Base-by-base conservation (phyloP, 2,113 vertebrate species). In the Pelusios castaneus region DNA sequence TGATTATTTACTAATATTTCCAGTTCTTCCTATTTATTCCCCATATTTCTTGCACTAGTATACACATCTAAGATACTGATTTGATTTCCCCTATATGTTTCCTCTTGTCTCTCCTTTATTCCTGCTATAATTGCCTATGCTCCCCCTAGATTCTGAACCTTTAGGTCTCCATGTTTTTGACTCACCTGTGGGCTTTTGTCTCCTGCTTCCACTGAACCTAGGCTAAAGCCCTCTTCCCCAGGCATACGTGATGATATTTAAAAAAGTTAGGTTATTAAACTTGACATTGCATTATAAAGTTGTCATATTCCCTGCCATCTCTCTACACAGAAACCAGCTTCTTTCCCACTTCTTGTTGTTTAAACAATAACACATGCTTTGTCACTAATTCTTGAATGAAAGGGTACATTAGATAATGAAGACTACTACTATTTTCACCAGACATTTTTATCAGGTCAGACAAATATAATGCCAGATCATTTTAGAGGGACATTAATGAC, bases 361-460 rank as follows among this genome's bases (percentile, higher is more conserved):
- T 77, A 84, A 95, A 45, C 73, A 94, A 92, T 34, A 93, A 87
- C 82, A 83, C 0, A 41, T 21, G 21, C 84, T 87, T 67, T 82
- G 1, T 45, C 60, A 84, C 84, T 81, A 92, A 60, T 96, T 97
- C 93, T 85, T 75, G 38, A 88, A 93, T 75, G 38, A 95, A 97
- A 88, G 27, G 25, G 29, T 47, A 82, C 82, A 94, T 91, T 76
- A 96, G 88, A 94, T 78, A 80, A 95, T 54, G 76, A 92, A 80
- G 31, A 63, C 52, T 67, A 63, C 83, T 91, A 79, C 75, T 92
- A 93, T 90, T 93, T 96, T 91, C 89, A 89, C 85, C 6, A 9
- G 82, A 87, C 85, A 89, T 92, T 96, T 96, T 89, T 95, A 90
- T 91, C 89, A 87, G 80, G 83, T 91, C 77, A 60, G 70, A 94